Conservation (phyloP, 1,140 invertebrate genomes). For the Gryllus bimaculatus region DNA sequence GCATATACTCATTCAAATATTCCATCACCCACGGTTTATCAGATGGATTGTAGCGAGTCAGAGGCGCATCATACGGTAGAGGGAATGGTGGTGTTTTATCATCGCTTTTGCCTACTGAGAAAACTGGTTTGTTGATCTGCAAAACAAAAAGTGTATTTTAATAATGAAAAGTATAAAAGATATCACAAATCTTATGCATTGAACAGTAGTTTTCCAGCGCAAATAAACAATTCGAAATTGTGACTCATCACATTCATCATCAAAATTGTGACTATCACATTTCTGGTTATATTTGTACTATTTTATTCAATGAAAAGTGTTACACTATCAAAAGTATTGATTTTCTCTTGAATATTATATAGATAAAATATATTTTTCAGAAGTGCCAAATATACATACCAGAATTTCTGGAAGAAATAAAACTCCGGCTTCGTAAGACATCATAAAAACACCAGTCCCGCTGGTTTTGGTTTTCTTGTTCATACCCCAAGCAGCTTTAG, state of each 20-base stretch:
- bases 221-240: slow-evolving; percentile 11
- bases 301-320: too few species aligned
- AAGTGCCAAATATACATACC: slow-evolving; percentile 45
- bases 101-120: slow-evolving; percentile 33
- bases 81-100: slow-evolving; percentile 46
- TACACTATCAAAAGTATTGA: too few species aligned
- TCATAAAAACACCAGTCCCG: slow-evolving; percentile 54
- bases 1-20: slow-evolving; percentile 10
- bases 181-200: slow-evolving; percentile 32
- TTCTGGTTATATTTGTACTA: too few species aligned
- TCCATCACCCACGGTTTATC: slow-evolving; percentile 51
- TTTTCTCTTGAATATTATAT: too few species aligned
- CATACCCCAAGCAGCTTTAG: slow-evolving; percentile 92
- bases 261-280: too few species aligned
- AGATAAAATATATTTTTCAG: slow-evolving; percentile 16
- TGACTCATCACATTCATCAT: too few species aligned
- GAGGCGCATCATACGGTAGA: slow-evolving; percentile 70
- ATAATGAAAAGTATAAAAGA: slow-evolving; percentile 15
- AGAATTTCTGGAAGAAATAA: slow-evolving; percentile 78
- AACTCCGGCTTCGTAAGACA: slow-evolving; percentile 87
- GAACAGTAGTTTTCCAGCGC: slow-evolving; percentile 21
- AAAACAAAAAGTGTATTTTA: slow-evolving; percentile 18
- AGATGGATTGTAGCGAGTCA: slow-evolving; percentile 47
- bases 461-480: slow-evolving; percentile 42
- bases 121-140: slow-evolving; percentile 29